Evolutionary conservation across 1,140 invertebrate species (phyloP), one percentile per base, ranked within the genome.

Genomic region (Cherax destructor): DNA sequence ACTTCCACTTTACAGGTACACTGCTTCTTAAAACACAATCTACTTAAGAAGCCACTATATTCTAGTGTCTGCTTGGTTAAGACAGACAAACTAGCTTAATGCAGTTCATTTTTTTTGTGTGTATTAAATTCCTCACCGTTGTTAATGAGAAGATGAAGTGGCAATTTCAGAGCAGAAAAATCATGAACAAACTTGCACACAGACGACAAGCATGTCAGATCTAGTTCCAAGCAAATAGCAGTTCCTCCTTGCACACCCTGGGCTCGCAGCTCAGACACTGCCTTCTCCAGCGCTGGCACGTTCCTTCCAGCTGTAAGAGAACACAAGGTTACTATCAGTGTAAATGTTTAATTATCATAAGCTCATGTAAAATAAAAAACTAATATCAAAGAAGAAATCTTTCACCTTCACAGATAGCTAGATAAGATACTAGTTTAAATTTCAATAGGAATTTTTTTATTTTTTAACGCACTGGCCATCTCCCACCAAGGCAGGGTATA

Each of bases 81-180:
- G 30, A 41, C 30, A 41, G 30, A 41, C 30, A 41, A 41, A 41
- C 30, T 41, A 41, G 30, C 30, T 41, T 30, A 69, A 30, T 1
- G 6, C 41, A n/a, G 50, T 52, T 59, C 24, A 13, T 65, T 4
- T 30, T 30, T 41, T 41, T 41, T 41, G 30, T 1, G 30, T 41
- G 30, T 2, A 41, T 56, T 56, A 49, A n/a, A 79, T 1, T 30
- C 1, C 81, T 56, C 56, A 90, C 92, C 92, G 87, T 92, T 92
- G 41, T 91, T 91, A 41, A 92, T 69, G 6, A 92, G 77, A 41
- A 92, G 50, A 78, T 92, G 92, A 7, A 92, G 88, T 21, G 92
- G 92, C n/a, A 92, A 72, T 1, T 61, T 74, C 7, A 91, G 72
- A 13, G 79, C 56, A n/a, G 61, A 61, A 24, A 92, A 92, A 6